phyloP scores from a whole-genome alignment of 2,113 vertebrate species.

The Circaetus gallicus region DNA sequence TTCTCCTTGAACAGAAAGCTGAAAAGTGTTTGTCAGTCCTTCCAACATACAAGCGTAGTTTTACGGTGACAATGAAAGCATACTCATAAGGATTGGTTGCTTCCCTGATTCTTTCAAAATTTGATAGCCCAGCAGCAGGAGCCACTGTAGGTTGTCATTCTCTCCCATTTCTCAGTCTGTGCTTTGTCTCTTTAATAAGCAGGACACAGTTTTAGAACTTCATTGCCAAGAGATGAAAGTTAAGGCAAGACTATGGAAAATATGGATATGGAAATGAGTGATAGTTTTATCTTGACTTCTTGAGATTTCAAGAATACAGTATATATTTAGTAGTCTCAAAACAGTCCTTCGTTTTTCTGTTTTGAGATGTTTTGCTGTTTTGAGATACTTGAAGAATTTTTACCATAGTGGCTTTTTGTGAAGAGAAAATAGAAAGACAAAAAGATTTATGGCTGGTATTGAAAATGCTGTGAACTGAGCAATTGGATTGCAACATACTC shows the following conservation, averaged over 20 bases:
- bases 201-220: neutral
- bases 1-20: neutral
- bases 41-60: neutral
- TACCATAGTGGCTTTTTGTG: neutral
- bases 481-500: neutral
- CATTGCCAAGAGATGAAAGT: neutral
- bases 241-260: neutral
- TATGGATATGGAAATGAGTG: neutral
- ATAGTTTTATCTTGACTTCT: neutral
- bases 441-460: neutral
- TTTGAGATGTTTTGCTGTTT: neutral
- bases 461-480: neutral
- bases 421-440: neutral
- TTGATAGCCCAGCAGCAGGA: neutral
- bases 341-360: neutral
- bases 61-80: neutral
- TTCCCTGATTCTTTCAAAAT: neutral
- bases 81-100: neutral
- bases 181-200: neutral
- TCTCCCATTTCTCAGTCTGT: neutral
- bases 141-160: neutral
- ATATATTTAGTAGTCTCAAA: neutral
- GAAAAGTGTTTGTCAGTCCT: neutral
- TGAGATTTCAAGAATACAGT: neutral
- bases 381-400: neutral